Percentiles rank a stretch among this genome's conserved stretches.
These are phyloP conservation scores for Bombycilla garrulus DNA, from an alignment of 2,113 vertebrate genomes.

Conservation along the genomic window DNA sequence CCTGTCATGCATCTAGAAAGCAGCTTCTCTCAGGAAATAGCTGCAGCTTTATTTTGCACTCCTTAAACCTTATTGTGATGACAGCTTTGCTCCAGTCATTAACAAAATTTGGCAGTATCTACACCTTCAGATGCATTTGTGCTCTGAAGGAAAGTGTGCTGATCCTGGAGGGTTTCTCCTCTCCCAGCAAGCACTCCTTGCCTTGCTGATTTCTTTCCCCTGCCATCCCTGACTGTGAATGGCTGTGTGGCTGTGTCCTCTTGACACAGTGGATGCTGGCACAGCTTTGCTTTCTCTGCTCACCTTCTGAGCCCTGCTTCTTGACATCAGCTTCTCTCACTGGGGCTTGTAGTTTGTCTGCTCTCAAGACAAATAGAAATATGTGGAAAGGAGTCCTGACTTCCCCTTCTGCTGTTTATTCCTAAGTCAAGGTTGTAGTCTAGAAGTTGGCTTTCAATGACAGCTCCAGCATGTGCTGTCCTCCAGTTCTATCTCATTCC, in stretches of 20 bases:
- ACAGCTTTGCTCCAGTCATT: neutral
- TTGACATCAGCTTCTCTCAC: neutral
- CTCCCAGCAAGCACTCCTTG: neutral
- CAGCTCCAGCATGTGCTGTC: neutral
- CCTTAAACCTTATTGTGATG: neutral
- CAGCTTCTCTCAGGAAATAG: neutral
- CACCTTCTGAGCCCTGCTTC: neutral
- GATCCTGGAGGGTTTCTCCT: neutral
- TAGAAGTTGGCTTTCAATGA: neutral
- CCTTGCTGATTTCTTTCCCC: neutral
- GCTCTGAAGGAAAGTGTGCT: neutral
- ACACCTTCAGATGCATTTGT: accelerated
- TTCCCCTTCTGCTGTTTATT: constrained; percentile 16
- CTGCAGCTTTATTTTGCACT: neutral
- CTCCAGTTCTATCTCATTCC: neutral
- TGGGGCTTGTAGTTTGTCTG: neutral
- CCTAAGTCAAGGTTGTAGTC: neutral
- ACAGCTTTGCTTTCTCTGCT: neutral
- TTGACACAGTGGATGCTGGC: neutral
- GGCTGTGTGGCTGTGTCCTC: accelerated
- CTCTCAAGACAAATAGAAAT: neutral
- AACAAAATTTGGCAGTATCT: neutral
- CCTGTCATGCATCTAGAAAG: neutral
- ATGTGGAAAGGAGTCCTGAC: neutral
- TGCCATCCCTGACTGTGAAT: neutral